phyloP scores from a whole-genome alignment of 2,888 invertebrate species.

The Agriopis marginaria region DNA sequence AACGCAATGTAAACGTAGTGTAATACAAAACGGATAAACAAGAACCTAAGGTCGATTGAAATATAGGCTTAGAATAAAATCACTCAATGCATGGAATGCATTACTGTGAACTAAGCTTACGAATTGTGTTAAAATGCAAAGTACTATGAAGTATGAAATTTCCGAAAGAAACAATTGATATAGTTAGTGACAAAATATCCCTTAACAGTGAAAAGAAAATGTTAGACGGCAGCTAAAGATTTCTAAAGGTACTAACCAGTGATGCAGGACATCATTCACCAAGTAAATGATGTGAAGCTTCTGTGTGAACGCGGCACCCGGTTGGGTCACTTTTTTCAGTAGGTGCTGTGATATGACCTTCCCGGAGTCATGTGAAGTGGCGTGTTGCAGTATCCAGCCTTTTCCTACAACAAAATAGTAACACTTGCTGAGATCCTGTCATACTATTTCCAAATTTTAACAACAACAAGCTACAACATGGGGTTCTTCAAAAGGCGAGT shows the following conservation, averaged over 20 bases:
- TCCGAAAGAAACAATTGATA: neutral
- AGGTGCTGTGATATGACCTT: constrained; percentile 96
- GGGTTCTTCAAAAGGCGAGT: no score
- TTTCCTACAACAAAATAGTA: constrained; percentile 86
- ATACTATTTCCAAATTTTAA: no score
- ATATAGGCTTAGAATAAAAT: no score
- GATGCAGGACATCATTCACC: constrained; percentile 99
- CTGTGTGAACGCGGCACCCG: constrained; percentile 93
- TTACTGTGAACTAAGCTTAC: no score
- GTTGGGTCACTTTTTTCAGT: constrained; percentile 91
- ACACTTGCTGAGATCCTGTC: neutral
- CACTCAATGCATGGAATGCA: no score
- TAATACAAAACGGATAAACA: no score
- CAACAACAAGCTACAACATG: no score
- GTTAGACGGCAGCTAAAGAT: constrained; percentile 15
- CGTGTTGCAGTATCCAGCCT: constrained; percentile 98
- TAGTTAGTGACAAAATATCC: constrained; percentile 35
- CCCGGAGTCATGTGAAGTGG: constrained; percentile 92
- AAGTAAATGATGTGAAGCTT: constrained; percentile 99
- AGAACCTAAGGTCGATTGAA: no score
- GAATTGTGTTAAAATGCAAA: no score
- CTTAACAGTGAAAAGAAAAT: constrained; percentile 29
- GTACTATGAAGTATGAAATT: no score
- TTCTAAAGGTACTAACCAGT: constrained; percentile 91
- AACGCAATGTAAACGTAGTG: no score